A percentile compares a stretch with the other conserved stretches of the same genome.
phyloP scores from a whole-genome alignment of 2,113 vertebrate species.

The Bubo bubo region DNA sequence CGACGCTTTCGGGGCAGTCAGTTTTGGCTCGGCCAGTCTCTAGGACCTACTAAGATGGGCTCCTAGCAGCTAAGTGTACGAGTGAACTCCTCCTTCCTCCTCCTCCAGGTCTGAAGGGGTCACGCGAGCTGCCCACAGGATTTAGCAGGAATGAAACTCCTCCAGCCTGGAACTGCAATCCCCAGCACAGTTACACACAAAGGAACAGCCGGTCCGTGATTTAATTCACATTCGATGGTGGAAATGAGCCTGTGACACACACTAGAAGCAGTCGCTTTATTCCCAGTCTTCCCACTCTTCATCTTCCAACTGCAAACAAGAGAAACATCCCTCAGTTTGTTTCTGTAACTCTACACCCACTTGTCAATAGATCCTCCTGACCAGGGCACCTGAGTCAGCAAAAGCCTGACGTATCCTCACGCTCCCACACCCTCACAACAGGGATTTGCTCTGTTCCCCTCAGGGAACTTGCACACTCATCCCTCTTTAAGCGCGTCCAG shows the following conservation, averaged over 20 bases:
- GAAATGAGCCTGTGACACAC: slow-evolving; percentile 52
- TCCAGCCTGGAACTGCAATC: slow-evolving; percentile 36
- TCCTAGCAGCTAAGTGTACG: background rate
- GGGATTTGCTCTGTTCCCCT: background rate
- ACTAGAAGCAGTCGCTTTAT: slow-evolving; percentile 69
- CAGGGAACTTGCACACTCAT: background rate
- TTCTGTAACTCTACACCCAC: background rate
- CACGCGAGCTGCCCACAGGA: background rate
- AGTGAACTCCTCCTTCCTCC: background rate
- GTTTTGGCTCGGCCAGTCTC: background rate
- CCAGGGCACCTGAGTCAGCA: background rate
- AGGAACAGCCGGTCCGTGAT: slow-evolving; percentile 34
- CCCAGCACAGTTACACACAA: slow-evolving; percentile 65
- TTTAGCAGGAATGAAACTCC: slow-evolving; percentile 29
- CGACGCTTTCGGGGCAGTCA: rapidly evolving
- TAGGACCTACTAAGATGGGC: background rate
- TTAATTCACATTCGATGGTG: slow-evolving; percentile 53
- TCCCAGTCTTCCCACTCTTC: slow-evolving; percentile 99
- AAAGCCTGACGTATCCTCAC: background rate
- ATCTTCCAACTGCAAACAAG: slow-evolving; percentile 85
- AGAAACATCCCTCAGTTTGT: background rate
- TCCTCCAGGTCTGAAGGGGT: background rate
- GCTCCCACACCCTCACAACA: background rate
- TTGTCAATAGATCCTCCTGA: background rate
- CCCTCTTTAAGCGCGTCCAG: background rate